Evolutionary conservation across 2,797 vertebrate species (phyloP).

Genomic region (Syndactyla subalaris): DNA sequence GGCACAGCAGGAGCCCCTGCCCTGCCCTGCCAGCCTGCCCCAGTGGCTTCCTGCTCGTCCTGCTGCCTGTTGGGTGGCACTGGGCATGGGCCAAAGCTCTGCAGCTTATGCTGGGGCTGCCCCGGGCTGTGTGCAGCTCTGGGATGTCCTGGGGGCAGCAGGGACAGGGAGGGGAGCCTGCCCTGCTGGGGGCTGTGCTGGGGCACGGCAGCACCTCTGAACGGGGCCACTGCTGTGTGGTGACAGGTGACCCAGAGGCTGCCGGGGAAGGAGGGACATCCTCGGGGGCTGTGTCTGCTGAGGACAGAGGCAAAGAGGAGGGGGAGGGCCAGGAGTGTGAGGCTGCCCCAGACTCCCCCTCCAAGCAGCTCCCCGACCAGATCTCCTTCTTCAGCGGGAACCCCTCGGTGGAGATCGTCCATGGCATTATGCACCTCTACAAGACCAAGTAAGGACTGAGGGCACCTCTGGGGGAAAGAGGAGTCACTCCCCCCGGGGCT

Average conservation of each 20-base stretch:
- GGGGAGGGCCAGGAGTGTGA: conserved; percentile 64
- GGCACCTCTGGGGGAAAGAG: not conserved
- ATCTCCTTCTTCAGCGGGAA: conserved; percentile 99
- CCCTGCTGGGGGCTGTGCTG: not conserved
- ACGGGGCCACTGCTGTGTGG: conserved; percentile 38
- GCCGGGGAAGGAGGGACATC: conserved; percentile 57
- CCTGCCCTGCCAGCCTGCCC: not conserved
- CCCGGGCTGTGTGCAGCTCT: fast-evolving
- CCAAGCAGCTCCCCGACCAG: conserved; percentile 95
- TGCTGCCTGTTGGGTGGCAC: not conserved
- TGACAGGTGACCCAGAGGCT: conserved; percentile 69
- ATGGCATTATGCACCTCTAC: conserved; percentile 98
- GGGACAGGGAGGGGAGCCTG: too few species aligned
- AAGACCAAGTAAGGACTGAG: conserved; percentile 91
- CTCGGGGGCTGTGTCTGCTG: conserved; percentile 42
- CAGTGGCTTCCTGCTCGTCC: not conserved
- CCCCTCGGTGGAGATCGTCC: conserved; percentile 94
- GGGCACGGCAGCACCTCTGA: too few species aligned
- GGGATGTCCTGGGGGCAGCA: not conserved
- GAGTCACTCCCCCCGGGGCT: not conserved
- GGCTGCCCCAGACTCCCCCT: conserved; percentile 85
- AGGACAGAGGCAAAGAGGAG: conserved; percentile 65
- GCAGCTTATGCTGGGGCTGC: not conserved
- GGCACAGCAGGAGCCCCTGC: not conserved
- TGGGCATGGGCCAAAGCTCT: fast-evolving